Conservation (phyloP, 2,797 vertebrate genomes). For the Tokudaia muenninki region DNA sequence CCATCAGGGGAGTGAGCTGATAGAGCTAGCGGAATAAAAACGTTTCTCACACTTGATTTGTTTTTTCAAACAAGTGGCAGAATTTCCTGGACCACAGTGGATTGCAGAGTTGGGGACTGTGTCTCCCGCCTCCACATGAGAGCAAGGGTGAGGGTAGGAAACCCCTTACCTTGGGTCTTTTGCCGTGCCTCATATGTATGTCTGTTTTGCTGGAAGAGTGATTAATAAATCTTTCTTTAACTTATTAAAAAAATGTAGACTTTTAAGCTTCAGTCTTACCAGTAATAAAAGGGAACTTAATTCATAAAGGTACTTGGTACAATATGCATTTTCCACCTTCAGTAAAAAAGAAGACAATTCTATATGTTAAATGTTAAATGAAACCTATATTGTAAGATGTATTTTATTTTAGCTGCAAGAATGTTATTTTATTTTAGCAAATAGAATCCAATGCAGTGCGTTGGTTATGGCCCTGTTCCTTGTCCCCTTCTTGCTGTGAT, state of each 20-base stretch:
- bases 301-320: constrained; percentile 86
- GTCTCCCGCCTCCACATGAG: constrained; percentile 86
- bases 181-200: constrained; percentile 86
- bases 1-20: constrained; percentile 84
- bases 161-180: constrained; percentile 85
- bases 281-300: constrained; percentile 87
- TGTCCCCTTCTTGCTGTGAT: constrained; percentile 86
- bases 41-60: constrained; percentile 81
- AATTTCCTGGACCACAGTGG: constrained; percentile 84
- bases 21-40: constrained; percentile 87
- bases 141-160: constrained; percentile 84
- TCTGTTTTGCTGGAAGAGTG: constrained; percentile 86
- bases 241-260: constrained; percentile 84
- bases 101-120: constrained; percentile 88
- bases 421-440: constrained; percentile 90
- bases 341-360: constrained; percentile 86
- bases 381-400: constrained; percentile 89
- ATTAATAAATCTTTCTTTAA: constrained; percentile 88
- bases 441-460: constrained; percentile 89
- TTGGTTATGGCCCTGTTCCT: constrained; percentile 86
- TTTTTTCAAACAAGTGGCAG: constrained; percentile 82
- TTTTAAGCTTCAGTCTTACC: constrained; percentile 69
- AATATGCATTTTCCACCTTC: constrained; percentile 85
- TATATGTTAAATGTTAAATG: constrained; percentile 89
- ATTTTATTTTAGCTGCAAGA: constrained; percentile 89